These are phyloP conservation scores for Aromia moschata DNA, from an alignment of 2,888 invertebrate genomes.

Conservation along the genomic window DNA sequence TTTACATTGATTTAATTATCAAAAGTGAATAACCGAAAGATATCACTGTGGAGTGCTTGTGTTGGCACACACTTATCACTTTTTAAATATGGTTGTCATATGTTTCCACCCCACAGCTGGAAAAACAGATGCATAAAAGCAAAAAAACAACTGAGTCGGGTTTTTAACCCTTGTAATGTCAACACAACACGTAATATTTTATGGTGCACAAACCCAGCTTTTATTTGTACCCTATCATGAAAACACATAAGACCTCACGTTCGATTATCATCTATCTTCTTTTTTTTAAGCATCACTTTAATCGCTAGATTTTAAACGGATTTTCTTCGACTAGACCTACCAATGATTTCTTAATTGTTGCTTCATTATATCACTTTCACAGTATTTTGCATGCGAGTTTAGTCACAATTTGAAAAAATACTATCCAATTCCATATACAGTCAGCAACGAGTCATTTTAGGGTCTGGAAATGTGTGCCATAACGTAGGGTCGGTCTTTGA, in stretches of 20 bases:
- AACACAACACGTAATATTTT: background rate
- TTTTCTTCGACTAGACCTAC: no score
- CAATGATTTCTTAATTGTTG: no score
- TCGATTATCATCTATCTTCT: background rate
- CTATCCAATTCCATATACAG: no score
- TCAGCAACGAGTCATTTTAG: no score
- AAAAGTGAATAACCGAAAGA: background rate
- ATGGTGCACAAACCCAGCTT: background rate
- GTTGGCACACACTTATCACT: conserved; percentile 8
- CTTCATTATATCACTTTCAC: no score
- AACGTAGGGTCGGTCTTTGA: no score
- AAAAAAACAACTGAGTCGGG: background rate
- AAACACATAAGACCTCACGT: background rate
- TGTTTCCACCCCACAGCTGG: conserved; percentile 19
- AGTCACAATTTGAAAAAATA: no score
- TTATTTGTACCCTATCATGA: background rate
- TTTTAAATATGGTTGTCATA: conserved; percentile 24
- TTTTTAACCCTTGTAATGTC: background rate
- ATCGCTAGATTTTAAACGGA: no score
- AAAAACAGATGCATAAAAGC: conserved; percentile 22
- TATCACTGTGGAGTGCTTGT: background rate
- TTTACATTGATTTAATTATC: background rate
- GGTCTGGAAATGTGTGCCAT: no score
- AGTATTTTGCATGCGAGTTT: no score
- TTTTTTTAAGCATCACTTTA: no score